These are phyloP conservation scores for Zosterops japonicus DNA, from an alignment of 2,113 vertebrate species.

Conservation along the genomic window DNA sequence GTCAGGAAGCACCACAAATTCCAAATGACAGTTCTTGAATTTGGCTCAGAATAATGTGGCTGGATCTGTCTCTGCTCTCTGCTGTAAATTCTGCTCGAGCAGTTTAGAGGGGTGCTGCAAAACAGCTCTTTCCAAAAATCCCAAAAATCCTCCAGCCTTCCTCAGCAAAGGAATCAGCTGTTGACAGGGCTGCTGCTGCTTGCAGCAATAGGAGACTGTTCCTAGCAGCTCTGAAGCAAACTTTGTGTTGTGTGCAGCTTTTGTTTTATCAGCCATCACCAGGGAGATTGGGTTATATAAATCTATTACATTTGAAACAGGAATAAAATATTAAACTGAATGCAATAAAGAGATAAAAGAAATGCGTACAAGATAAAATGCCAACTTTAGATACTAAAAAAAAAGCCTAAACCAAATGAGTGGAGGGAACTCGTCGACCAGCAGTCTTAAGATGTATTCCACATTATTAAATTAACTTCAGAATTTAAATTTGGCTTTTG, in stretches of 20 bases:
- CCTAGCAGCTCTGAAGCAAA: neutral
- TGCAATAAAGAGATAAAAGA: constrained; percentile 1
- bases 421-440: neutral
- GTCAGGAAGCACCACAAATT: neutral
- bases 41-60: neutral
- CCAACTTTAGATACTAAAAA: neutral
- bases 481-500: constrained; percentile 54
- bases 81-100: neutral
- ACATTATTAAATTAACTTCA: constrained; percentile 51
- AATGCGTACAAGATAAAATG: neutral
- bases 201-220: neutral
- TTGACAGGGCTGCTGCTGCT: neutral
- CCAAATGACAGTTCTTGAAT: neutral
- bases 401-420: neutral
- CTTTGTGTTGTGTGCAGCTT: neutral
- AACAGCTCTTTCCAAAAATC: neutral
- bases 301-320: neutral
- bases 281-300: neutral
- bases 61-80: neutral
- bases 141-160: neutral
- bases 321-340: neutral
- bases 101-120: neutral
- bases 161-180: neutral
- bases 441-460: constrained; percentile 17
- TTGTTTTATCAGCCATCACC: neutral